Conservation (phyloP, 2,888 invertebrate species). For the Zaprionus obscuricornis region DNA sequence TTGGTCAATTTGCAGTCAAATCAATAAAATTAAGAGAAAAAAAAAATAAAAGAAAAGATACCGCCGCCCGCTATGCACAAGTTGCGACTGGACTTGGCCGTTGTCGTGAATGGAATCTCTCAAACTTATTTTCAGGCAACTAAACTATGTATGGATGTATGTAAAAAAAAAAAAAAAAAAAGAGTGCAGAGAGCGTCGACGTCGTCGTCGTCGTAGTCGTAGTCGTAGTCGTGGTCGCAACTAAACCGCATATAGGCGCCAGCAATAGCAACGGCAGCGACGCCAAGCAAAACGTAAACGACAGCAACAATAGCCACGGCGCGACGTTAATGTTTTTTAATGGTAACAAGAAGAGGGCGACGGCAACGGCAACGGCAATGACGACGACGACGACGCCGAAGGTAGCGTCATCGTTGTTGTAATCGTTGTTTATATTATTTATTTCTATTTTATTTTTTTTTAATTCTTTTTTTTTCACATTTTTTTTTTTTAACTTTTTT, state of each 20-base stretch:
- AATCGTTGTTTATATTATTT: conserved; percentile 47
- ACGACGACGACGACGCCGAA: conserved; percentile 4
- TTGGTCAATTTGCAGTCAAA: conserved; percentile 25
- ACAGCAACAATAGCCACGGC: too few species aligned
- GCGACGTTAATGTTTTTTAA: too few species aligned
- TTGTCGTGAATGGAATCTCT: conserved; percentile 28
- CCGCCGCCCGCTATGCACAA: too few species aligned
- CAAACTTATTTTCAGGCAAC: conserved; percentile 52
- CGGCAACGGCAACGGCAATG: conserved; percentile 16
- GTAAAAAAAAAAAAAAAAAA: too few species aligned
- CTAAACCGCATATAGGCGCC: conserved; percentile 45
- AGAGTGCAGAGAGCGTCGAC: conserved; percentile 39
- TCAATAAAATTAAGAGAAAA: conserved; percentile 33
- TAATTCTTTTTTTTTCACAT: conserved; percentile 38
- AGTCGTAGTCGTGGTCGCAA: too few species aligned
- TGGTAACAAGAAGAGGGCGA: too few species aligned
- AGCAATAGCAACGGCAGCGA: conserved; percentile 6
- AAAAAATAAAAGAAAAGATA: not conserved
- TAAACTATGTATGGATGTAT: too few species aligned
- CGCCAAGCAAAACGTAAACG: too few species aligned
- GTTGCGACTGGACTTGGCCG: conserved; percentile 2
- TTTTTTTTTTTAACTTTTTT: conserved; percentile 29
- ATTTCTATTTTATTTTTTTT: conserved; percentile 16
- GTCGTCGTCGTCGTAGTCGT: too few species aligned
- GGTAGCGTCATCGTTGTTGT: conserved; percentile 54